Conservation (phyloP, 2,113 vertebrate species). For the Cardinalis cardinalis region DNA sequence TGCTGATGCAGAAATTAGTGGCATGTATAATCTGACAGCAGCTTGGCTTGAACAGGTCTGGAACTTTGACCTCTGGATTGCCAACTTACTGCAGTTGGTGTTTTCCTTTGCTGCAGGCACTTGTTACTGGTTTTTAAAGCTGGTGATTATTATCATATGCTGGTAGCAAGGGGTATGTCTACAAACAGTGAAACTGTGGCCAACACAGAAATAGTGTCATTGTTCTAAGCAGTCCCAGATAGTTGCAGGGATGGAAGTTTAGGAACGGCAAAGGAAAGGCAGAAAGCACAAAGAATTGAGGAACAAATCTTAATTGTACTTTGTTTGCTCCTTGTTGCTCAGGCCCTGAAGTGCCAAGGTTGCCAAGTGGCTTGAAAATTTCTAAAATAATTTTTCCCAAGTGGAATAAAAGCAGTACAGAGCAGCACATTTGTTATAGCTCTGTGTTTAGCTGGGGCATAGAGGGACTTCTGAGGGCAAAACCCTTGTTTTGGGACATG, state of each 20-base stretch:
- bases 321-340: neutral
- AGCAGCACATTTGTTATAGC: neutral
- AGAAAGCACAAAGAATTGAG: neutral
- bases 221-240: neutral
- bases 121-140: neutral
- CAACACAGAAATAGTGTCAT: neutral
- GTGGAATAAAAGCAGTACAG: neutral
- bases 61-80: neutral
- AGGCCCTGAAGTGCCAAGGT: neutral
- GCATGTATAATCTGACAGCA: neutral
- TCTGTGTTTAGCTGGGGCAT: neutral
- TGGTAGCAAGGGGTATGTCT: neutral
- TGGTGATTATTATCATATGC: neutral
- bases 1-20: neutral
- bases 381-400: neutral
- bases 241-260: neutral
- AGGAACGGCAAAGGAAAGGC: neutral
- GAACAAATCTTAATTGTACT: rapidly evolving
- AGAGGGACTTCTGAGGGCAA: neutral
- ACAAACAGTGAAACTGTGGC: neutral
- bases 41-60: neutral
- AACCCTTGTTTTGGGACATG: neutral
- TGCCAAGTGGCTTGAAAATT: neutral
- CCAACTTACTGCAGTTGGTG: neutral
- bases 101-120: neutral